These are phyloP conservation scores for Ceraclea dissimilis DNA, from an alignment of 2,888 invertebrate genomes.

Conservation along the genomic window DNA sequence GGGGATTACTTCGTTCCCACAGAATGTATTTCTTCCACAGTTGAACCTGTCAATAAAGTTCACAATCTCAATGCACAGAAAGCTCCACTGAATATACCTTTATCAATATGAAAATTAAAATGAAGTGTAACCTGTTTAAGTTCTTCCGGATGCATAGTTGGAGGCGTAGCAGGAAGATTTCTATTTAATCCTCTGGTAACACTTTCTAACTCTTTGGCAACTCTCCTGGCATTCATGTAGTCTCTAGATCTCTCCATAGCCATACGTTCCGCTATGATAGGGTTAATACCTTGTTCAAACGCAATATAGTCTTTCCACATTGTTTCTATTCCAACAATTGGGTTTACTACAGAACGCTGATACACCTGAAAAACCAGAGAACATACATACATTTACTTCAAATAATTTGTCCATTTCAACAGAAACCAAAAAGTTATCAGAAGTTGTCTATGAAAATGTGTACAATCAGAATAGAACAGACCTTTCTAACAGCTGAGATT, in stretches of 20 bases:
- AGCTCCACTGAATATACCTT: background rate
- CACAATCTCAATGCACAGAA: slow-evolving; percentile 4
- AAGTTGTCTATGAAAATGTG: too few species aligned
- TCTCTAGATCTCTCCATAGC: slow-evolving; percentile 93
- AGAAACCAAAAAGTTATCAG: background rate
- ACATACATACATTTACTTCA: background rate
- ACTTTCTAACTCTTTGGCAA: slow-evolving; percentile 93
- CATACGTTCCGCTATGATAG: slow-evolving; percentile 88
- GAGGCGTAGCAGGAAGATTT: slow-evolving; percentile 95
- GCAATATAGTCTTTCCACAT: slow-evolving; percentile 97
- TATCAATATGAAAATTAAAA: background rate
- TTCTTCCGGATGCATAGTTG: slow-evolving; percentile 82
- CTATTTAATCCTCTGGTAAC: slow-evolving; percentile 92
- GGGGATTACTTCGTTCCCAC: slow-evolving; percentile 95
- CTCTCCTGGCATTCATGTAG: slow-evolving; percentile 94
- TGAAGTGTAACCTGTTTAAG: slow-evolving; percentile 67
- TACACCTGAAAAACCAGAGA: slow-evolving; percentile 57
- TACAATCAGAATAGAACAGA: slow-evolving; percentile 35
- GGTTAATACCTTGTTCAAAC: slow-evolving; percentile 86
- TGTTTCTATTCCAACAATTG: slow-evolving; percentile 94
- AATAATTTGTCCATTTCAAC: background rate
- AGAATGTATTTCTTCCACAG: slow-evolving; percentile 98
- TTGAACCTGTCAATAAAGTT: slow-evolving; percentile 63
- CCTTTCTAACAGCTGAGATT: slow-evolving; percentile 95
- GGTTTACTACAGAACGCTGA: slow-evolving; percentile 92